Percentiles rank a stretch among this genome's conserved stretches.
These are phyloP conservation scores for Periplaneta americana DNA, from an alignment of 1,140 invertebrate genomes.

Conservation along the genomic window DNA sequence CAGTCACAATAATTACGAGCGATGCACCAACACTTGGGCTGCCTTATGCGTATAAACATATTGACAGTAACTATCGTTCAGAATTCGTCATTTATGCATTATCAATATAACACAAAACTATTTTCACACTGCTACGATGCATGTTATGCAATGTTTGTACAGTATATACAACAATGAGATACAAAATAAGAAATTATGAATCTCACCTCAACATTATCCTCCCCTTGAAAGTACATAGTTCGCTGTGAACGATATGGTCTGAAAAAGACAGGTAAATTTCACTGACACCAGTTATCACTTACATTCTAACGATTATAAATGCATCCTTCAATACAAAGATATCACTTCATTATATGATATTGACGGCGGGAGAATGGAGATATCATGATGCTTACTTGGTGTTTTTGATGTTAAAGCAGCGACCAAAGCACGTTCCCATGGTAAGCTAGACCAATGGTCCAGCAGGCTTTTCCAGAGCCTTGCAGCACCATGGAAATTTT, in stretches of 20 bases:
- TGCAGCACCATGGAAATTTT: neutral
- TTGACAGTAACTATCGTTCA: too few relatives aligned
- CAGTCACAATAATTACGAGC: too few relatives aligned
- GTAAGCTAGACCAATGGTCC: neutral
- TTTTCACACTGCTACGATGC: too few relatives aligned
- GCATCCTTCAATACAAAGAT: neutral
- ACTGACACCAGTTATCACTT: neutral
- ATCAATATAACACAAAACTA: too few relatives aligned
- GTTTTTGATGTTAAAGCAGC: constrained; percentile 2
- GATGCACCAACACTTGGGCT: too few relatives aligned
- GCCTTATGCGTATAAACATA: too few relatives aligned
- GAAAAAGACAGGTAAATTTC: neutral
- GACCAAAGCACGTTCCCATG: constrained; percentile 6
- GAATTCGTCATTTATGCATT: too few relatives aligned
- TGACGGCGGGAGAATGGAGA: neutral
- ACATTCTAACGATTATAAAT: neutral
- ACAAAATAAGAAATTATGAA: neutral
- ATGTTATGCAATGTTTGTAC: too few relatives aligned
- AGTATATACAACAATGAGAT: too few relatives aligned
- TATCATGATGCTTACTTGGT: neutral
- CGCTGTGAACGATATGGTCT: constrained; percentile 3
- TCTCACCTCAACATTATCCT: constrained; percentile 5
- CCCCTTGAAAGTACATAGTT: neutral
- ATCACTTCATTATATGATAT: neutral
- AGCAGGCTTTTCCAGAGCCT: neutral